phyloP scores from a whole-genome alignment of 1,140 invertebrate species.

The Drosophila mojavensis region DNA sequence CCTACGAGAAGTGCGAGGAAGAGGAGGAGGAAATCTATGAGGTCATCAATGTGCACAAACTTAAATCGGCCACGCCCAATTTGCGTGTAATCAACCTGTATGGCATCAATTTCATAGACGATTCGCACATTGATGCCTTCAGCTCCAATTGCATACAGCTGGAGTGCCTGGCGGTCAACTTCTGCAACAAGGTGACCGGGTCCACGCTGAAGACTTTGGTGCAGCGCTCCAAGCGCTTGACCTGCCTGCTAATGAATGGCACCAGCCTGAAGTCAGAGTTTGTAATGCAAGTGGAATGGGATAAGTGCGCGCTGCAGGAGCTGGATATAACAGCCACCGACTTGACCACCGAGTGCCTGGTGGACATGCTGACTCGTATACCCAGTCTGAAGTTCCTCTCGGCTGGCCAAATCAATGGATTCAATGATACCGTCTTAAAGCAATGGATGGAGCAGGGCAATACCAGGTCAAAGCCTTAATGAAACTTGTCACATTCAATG shows the following conservation, averaged over 20 bases:
- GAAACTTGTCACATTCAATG: too few relatives aligned
- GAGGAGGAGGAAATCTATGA: conserved; percentile 99
- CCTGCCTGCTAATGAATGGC: conserved; percentile 97
- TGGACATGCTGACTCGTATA: conserved; percentile 95
- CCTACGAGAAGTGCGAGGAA: conserved; percentile 99
- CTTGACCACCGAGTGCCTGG: conserved; percentile 95
- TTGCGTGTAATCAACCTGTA: conserved; percentile 97
- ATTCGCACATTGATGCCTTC: conserved; percentile 99
- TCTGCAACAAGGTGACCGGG: conserved; percentile 98
- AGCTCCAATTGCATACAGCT: conserved; percentile 97
- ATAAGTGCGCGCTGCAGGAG: conserved; percentile 95
- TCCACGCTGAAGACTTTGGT: conserved; percentile 98
- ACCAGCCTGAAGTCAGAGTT: conserved; percentile 96
- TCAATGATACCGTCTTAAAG: conserved; percentile 97
- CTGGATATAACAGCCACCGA: conserved; percentile 98
- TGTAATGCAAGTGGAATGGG: conserved; percentile 98
- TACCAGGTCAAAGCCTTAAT: conserved; percentile 83
- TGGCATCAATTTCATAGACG: conserved; percentile 99
- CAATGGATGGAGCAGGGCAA: conserved; percentile 95
- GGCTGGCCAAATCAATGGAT: conserved; percentile 98
- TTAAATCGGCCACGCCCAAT: conserved; percentile 98
- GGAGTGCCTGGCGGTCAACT: conserved; percentile 98
- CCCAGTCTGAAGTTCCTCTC: conserved; percentile 95
- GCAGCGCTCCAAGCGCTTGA: conserved; percentile 95
- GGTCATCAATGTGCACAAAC: conserved; percentile 99